Percentiles rank a stretch among this genome's conserved stretches.
phyloP scores from a whole-genome alignment of 2,113 vertebrate species.

The Marmota flaviventris region DNA sequence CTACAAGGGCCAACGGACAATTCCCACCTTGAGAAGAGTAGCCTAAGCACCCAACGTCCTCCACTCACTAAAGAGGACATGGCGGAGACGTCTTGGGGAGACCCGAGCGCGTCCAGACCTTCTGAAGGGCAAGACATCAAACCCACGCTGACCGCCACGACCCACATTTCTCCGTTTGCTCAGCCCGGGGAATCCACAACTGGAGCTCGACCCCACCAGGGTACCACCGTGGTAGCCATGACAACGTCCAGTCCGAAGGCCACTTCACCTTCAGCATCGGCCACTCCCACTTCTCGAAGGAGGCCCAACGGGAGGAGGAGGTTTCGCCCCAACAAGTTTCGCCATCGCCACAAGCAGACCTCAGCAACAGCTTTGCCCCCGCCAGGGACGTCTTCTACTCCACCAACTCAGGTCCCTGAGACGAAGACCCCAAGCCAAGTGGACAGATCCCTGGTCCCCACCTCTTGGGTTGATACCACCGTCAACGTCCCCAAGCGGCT shows the following conservation, averaged over 20 bases:
- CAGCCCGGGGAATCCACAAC: background rate
- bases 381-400: accelerated
- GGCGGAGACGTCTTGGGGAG: background rate
- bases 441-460: background rate
- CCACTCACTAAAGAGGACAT: background rate
- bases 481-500: background rate
- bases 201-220: accelerated
- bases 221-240: background rate
- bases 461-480: background rate
- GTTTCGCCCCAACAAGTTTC: slow-evolving; percentile 87
- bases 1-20: background rate
- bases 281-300: slow-evolving; percentile 83
- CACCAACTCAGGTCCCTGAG: background rate
- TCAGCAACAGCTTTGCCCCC: background rate
- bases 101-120: background rate
- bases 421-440: background rate
- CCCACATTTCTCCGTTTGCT: background rate
- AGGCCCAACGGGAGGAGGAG: slow-evolving; percentile 87
- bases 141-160: accelerated
- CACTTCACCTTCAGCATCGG: slow-evolving; percentile 3
- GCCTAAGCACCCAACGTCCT: background rate
- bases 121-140: background rate
- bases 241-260: slow-evolving; percentile 37
- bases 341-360: slow-evolving; percentile 78
- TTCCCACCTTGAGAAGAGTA: background rate